Percentiles rank a stretch among this genome's conserved stretches.
Evolutionary conservation across 1,140 invertebrate genomes (phyloP).

Genomic region (Nasonia vitripennis): DNA sequence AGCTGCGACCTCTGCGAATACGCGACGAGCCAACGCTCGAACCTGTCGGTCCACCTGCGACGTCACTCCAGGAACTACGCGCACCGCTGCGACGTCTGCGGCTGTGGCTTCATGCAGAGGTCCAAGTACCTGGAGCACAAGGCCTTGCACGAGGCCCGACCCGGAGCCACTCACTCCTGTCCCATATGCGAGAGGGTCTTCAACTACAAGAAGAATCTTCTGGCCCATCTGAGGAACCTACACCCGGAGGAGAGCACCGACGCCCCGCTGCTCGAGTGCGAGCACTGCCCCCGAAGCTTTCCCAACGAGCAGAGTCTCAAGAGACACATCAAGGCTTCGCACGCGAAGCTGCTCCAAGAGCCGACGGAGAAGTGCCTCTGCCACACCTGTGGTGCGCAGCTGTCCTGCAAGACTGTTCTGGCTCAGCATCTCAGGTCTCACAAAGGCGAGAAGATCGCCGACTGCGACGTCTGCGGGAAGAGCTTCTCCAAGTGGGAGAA

Average conservation of each 20-base stretch:
- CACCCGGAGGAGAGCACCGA: conserved; percentile 18
- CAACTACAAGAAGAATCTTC: conserved; percentile 41
- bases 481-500: conserved; percentile 75
- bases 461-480: conserved; percentile 78
- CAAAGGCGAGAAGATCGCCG: conserved; percentile 83
- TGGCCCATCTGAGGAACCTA: conserved; percentile 17
- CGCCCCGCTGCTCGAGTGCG: background rate
- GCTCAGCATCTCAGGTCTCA: conserved; percentile 84
- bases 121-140: conserved; percentile 64
- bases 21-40: conserved; percentile 70
- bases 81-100: conserved; percentile 26
- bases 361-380: conserved; percentile 79
- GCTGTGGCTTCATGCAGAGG: conserved; percentile 45
- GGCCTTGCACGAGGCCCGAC: conserved; percentile 26
- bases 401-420: conserved; percentile 81
- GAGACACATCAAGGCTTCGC: background rate
- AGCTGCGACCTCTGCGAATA: conserved; percentile 65
- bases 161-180: conserved; percentile 29
- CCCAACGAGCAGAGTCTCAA: background rate
- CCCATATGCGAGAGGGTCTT: conserved; percentile 43
- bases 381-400: conserved; percentile 86
- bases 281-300: conserved; percentile 7
- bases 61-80: conserved; percentile 37
- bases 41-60: conserved; percentile 60
- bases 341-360: conserved; percentile 75